A percentile compares a stretch with the other conserved stretches of the same genome.
Evolutionary conservation across 2,888 invertebrate genomes (phyloP).

Genomic region (Agonopterix arenella): DNA sequence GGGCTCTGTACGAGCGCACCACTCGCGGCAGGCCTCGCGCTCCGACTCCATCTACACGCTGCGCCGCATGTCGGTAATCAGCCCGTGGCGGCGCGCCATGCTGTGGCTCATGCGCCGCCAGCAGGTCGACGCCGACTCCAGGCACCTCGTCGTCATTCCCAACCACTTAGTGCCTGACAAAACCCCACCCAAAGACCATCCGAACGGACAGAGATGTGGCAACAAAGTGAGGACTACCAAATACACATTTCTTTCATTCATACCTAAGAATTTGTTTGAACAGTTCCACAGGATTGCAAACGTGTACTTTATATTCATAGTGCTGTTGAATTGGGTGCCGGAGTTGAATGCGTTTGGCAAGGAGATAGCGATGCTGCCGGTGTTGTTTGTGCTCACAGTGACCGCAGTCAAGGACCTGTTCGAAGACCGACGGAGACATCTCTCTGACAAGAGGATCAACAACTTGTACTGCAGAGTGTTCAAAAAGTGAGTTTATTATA

Average conservation of each 20-base stretch:
- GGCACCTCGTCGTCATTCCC: slow-evolving; percentile 86
- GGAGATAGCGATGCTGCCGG: slow-evolving; percentile 96
- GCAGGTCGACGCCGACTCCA: slow-evolving; percentile 81
- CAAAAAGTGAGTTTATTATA: slow-evolving; percentile 81
- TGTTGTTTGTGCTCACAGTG: slow-evolving; percentile 94
- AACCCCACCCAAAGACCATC: slow-evolving; percentile 87
- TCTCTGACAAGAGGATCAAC: slow-evolving; percentile 96
- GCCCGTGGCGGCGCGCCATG: slow-evolving; percentile 83
- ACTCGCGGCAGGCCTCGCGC: slow-evolving; percentile 91
- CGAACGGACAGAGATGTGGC: slow-evolving; percentile 87
- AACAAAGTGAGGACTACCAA: slow-evolving; percentile 96
- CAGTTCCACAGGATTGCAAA: slow-evolving; percentile 99
- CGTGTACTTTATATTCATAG: slow-evolving; percentile 98
- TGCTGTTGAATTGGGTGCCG: slow-evolving; percentile 96
- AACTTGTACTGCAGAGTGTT: slow-evolving; percentile 94
- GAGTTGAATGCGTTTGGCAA: slow-evolving; percentile 96
- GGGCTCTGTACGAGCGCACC: slow-evolving; percentile 70
- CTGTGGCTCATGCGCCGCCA: slow-evolving; percentile 78
- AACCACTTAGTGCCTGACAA: slow-evolving; percentile 91
- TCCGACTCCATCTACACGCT: slow-evolving; percentile 94
- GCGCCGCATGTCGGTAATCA: slow-evolving; percentile 83
- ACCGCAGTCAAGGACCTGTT: slow-evolving; percentile 97
- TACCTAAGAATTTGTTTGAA: slow-evolving; percentile 97
- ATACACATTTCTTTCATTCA: slow-evolving; percentile 94
- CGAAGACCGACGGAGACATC: slow-evolving; percentile 92